phyloP scores from a whole-genome alignment of 2,797 vertebrate species.

The Myotis pilosus region DNA sequence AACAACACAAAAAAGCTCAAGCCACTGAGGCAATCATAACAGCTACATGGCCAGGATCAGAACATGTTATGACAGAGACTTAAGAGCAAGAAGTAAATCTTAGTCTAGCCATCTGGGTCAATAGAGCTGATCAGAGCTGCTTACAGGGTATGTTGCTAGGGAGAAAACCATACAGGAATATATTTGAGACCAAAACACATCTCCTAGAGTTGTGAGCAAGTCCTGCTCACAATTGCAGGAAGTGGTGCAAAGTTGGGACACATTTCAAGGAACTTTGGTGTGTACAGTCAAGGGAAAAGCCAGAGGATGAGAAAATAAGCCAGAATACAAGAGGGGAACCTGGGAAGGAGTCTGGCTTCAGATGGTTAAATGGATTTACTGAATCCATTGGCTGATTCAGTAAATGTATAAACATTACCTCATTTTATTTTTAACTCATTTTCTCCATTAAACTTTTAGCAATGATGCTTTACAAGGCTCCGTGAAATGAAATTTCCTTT shows the following conservation, averaged over 20 bases:
- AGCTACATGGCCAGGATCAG: not conserved
- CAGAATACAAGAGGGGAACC: not conserved
- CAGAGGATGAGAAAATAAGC: not conserved
- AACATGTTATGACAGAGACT: not conserved
- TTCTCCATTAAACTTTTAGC: constrained; percentile 12
- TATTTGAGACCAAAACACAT: not conserved
- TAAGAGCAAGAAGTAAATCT: not conserved
- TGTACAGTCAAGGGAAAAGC: not conserved
- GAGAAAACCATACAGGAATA: not conserved
- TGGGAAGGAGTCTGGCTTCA: not conserved
- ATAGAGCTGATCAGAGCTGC: not conserved
- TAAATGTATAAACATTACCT: not conserved
- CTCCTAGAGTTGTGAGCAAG: not conserved
- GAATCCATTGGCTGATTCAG: not conserved
- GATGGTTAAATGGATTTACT: not conserved
- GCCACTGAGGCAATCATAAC: not conserved
- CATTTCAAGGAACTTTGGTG: not conserved
- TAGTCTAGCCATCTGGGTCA: not conserved
- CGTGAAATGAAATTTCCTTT: constrained; percentile 47
- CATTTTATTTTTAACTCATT: constrained; percentile 34
- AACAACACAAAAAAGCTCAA: not conserved
- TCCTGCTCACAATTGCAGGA: not conserved
- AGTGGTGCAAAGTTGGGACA: not conserved
- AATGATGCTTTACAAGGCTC: not conserved
- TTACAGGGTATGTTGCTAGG: not conserved